Base-by-base conservation (phyloP, 35 echinoderm and acorn worm species). In the Hemicentrotus pulcherrimus region DNA sequence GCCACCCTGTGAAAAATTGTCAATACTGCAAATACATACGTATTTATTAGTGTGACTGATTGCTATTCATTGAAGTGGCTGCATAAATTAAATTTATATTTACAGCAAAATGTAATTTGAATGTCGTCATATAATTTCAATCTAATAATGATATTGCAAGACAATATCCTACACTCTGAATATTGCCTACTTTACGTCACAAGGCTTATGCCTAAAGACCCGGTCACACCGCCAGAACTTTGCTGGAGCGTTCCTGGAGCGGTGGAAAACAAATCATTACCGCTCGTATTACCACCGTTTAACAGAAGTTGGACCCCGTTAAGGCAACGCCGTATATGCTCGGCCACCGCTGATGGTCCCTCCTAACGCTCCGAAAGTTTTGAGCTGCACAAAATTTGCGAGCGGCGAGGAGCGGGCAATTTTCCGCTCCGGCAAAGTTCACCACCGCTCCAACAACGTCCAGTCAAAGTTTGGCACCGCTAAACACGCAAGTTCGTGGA, bases 401-500 rank as follows among this genome's bases (percentile, higher is more conserved):
- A 89, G 87, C 45, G 87, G 87, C 41, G 87, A 89, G 87, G 87
- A 89, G 87, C 31, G 87, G 87, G 45, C 87, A 89, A 89, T 89
- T 89, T 89, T 89, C 87, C 87, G 87, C 87, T 89, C 87, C 87
- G 87, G 87, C 32, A 89, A 89, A 89, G 87, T 89, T 89, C 87
- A 89, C 86, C 86, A 89, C 87, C 87, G 87, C 87, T 89, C 31
- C 87, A 89, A 89, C 87, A 89, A 89, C 87, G 87, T 31, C 87
- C 87, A 70, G 61, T 70, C 61, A 70, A 70, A 70, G 24, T 70
- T 70, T 70, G 61, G 61, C 61, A 70, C 61, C 61, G 61, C 61
- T 70, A 65, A 31, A 88, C 9, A 88, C 5, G 7, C 86, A 88
- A 88, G 86, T 88, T 88, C 86, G 86, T 88, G 86, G 86, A 90